These are phyloP conservation scores for Petrolisthes manimaculis DNA, from an alignment of 2,888 invertebrate genomes.

Conservation along the genomic window DNA sequence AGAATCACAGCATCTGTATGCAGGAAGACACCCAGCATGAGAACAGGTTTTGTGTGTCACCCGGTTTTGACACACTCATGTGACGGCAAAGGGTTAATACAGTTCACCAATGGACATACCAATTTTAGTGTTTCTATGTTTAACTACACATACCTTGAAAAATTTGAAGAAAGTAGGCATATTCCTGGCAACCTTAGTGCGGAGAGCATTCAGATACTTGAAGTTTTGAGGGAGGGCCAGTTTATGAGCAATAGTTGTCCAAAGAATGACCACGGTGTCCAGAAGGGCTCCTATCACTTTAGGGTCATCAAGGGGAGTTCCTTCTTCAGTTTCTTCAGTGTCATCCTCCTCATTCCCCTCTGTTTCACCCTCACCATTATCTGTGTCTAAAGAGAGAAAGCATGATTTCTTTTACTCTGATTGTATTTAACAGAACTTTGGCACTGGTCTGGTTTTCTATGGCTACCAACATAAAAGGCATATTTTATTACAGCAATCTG, in stretches of 20 bases:
- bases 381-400: background rate
- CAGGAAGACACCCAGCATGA: no score
- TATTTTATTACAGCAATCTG: no score
- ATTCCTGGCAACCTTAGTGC: constrained; percentile 45
- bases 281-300: constrained; percentile 53
- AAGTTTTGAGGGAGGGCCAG: constrained; percentile 48
- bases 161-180: constrained; percentile 51
- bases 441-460: no score
- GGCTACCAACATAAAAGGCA: no score
- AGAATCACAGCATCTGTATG: no score
- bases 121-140: no score
- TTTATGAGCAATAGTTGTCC: constrained; percentile 57
- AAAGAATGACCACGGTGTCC: constrained; percentile 60
- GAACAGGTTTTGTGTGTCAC: no score
- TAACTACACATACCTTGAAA: constrained; percentile 48
- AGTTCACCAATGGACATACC: no score
- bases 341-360: background rate
- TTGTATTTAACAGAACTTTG: no score
- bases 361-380: background rate
- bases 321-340: constrained; percentile 9
- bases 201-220: constrained; percentile 56
- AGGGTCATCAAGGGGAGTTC: constrained; percentile 52
- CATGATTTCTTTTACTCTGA: no score
- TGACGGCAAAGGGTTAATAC: no score
- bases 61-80: no score